Percentiles rank a stretch among this genome's conserved stretches.
Evolutionary conservation across 2,888 invertebrate genomes (phyloP).

Genomic region (Ochropacha duplaris): DNA sequence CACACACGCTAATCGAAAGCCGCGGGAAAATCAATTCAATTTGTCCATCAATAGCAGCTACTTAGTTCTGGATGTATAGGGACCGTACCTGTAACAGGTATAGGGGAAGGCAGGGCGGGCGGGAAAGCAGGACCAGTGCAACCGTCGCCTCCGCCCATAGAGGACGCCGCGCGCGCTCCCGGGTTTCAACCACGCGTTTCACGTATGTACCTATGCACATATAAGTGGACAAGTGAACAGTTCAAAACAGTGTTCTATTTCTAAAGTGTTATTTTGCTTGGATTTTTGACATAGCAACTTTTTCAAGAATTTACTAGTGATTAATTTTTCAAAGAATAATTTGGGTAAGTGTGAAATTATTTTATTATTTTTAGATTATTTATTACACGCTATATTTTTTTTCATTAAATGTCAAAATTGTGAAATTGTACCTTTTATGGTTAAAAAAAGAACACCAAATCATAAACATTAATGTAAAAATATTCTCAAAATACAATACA

Average conservation of each 20-base stretch:
- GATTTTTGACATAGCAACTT: background rate
- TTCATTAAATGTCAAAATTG: background rate
- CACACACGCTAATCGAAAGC: slow-evolving; percentile 34
- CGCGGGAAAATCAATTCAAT: slow-evolving; percentile 70
- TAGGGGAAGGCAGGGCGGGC: slow-evolving; percentile 53
- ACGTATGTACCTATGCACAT: slow-evolving; percentile 38
- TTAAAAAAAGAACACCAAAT: background rate
- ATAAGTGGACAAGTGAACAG: slow-evolving; percentile 49
- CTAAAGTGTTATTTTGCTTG: background rate
- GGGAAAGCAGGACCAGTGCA: slow-evolving; percentile 66
- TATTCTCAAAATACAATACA: background rate
- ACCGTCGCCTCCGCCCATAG: slow-evolving; percentile 51
- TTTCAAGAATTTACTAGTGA: background rate
- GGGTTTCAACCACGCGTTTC: slow-evolving; percentile 31
- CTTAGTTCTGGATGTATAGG: slow-evolving; percentile 66
- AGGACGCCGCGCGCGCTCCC: slow-evolving; percentile 55
- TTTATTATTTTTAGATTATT: background rate
- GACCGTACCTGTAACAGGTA: slow-evolving; percentile 76
- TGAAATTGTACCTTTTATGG: background rate
- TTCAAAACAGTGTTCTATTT: slow-evolving; percentile 12
- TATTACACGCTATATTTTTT: background rate
- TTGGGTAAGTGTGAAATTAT: background rate
- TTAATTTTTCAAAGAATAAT: background rate
- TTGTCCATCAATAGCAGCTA: slow-evolving; percentile 78
- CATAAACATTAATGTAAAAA: background rate